These are phyloP conservation scores for Oxystoma pomonae DNA, from an alignment of 2,888 invertebrate species.

Conservation along the genomic window DNA sequence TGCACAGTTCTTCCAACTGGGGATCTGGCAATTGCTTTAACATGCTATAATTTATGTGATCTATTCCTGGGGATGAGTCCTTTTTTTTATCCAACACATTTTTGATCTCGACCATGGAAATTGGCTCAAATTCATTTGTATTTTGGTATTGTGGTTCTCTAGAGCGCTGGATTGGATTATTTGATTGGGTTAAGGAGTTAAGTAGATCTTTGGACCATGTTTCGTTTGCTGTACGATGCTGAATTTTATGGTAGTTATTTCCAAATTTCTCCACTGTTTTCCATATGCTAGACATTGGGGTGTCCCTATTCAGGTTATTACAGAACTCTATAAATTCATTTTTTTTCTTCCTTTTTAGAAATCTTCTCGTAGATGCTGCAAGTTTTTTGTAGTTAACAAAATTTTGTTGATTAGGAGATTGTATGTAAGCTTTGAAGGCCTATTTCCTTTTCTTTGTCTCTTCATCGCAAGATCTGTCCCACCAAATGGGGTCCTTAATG, in stretches of 20 bases:
- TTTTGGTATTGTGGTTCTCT: neutral
- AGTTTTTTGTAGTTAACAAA: neutral
- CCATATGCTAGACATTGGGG: neutral
- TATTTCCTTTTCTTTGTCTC: neutral
- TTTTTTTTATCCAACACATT: constrained; percentile 3
- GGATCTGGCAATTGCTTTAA: neutral
- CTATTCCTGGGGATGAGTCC: constrained; percentile 3
- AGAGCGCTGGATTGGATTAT: neutral
- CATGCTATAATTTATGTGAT: neutral
- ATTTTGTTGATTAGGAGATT: neutral
- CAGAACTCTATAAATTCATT: neutral
- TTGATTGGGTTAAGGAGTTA: neutral
- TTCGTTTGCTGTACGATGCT: neutral
- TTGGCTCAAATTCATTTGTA: neutral
- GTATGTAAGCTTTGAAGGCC: neutral
- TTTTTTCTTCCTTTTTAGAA: neutral
- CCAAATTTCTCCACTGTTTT: neutral
- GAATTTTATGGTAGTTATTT: too few relatives aligned
- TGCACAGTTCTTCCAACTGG: neutral
- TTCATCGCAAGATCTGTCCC: neutral
- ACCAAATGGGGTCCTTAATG: neutral
- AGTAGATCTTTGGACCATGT: neutral
- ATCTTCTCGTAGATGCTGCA: neutral
- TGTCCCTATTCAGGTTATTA: neutral
- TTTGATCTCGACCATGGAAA: neutral